A percentile compares a stretch with the other conserved stretches of the same genome.
Conservation (phyloP, 2,888 invertebrate genomes). For the Scelioninae gen. 1 region DNA sequence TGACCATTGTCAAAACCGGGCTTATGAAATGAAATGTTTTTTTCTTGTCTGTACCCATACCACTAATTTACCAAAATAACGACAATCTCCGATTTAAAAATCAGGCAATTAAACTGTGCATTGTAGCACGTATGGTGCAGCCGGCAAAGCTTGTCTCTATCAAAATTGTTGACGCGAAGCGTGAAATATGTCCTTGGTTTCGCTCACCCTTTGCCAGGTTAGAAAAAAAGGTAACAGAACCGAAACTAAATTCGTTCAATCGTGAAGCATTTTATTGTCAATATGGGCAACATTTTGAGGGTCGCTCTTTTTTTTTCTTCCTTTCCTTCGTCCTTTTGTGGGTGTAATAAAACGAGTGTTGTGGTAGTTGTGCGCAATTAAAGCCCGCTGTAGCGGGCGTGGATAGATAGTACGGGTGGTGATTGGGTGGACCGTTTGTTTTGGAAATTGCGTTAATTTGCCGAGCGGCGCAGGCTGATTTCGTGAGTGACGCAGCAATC, state of each 20-base stretch:
- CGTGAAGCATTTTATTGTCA: constrained; percentile 62
- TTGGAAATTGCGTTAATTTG: too few relatives aligned
- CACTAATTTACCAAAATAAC: too few relatives aligned
- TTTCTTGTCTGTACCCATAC: too few relatives aligned
- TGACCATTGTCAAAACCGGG: too few relatives aligned
- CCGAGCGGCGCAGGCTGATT: too few relatives aligned
- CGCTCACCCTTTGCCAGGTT: constrained; percentile 30
- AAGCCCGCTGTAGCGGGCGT: too few relatives aligned
- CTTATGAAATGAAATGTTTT: too few relatives aligned
- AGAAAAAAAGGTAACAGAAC: constrained; percentile 41
- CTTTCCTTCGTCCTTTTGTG: constrained; percentile 67
- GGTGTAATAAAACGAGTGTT: constrained; percentile 77
- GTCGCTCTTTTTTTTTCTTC: constrained; percentile 57
- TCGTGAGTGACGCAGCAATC: constrained; percentile 82
- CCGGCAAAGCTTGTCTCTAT: constrained; percentile 26
- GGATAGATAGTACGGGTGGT: too few relatives aligned
- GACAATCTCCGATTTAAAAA: background rate
- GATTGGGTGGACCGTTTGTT: too few relatives aligned
- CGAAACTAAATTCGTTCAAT: constrained; percentile 48
- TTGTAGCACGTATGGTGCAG: background rate
- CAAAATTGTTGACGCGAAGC: constrained; percentile 31
- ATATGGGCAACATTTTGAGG: constrained; percentile 57
- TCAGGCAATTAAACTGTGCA: constrained; percentile 9
- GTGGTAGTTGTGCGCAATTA: constrained; percentile 73
- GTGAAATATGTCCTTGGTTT: constrained; percentile 41